A percentile compares a stretch with the other conserved stretches of the same genome.
Evolutionary conservation across 1,140 invertebrate species (phyloP).

Genomic region (Pissodes strobi): DNA sequence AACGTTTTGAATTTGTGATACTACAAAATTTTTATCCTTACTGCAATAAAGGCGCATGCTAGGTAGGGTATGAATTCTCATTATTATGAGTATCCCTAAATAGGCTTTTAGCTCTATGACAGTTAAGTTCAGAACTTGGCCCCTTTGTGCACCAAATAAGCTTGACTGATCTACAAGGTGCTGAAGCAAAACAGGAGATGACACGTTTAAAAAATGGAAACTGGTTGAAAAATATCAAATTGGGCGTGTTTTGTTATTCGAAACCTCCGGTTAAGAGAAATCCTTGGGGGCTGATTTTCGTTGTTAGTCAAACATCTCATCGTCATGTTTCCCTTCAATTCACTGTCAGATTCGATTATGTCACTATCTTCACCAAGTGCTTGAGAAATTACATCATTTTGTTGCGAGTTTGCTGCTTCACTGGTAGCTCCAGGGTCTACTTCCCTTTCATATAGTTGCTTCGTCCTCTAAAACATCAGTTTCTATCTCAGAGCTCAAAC

Average conservation of each 20-base stretch:
- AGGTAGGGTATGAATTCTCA: too few relatives aligned
- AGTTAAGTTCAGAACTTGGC: too few relatives aligned
- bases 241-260: neutral
- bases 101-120: too few relatives aligned
- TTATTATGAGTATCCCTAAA: too few relatives aligned
- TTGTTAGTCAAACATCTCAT: neutral
- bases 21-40: too few relatives aligned
- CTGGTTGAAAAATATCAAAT: too few relatives aligned
- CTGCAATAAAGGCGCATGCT: too few relatives aligned
- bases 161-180: too few relatives aligned
- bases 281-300: neutral
- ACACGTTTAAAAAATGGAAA: neutral
- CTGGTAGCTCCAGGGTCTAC: neutral
- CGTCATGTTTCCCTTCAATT: neutral
- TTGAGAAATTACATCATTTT: neutral
- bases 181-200: too few relatives aligned
- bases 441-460: neutral
- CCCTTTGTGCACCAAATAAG: too few relatives aligned
- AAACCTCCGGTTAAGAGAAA: neutral
- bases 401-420: too few relatives aligned
- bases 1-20: too few relatives aligned
- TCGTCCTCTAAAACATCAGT: neutral
- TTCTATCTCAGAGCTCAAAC: neutral
- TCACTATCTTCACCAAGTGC: neutral
- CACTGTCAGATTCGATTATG: neutral